Conservation (phyloP, 30 jellyfish, hydroid and myxozoan species). For the Aurelia sp. region DNA sequence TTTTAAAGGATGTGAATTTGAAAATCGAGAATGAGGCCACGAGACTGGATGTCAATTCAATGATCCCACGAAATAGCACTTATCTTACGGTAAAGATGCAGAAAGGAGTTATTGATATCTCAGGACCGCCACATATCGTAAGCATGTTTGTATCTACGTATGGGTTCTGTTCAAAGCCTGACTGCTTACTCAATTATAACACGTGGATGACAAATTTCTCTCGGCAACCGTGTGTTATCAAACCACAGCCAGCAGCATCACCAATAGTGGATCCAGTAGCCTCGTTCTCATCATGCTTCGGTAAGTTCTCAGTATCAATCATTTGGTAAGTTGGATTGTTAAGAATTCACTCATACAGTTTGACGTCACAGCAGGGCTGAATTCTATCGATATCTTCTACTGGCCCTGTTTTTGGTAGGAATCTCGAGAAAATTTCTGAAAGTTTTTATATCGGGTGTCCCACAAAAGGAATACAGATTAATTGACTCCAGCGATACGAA, state of each 20-base stretch:
- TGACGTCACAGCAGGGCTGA: no score
- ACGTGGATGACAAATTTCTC: slow-evolving; percentile 7
- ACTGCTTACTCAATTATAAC: slow-evolving; percentile 5
- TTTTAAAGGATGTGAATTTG: background rate
- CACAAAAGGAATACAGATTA: no score
- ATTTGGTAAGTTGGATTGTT: no score
- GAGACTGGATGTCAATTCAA: background rate
- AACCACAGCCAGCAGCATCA: no score
- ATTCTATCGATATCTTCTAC: no score
- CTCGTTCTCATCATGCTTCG: slow-evolving; percentile 37
- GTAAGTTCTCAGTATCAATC: background rate
- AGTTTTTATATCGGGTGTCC: no score
- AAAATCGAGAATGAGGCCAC: background rate
- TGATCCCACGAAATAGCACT: slow-evolving; percentile 7
- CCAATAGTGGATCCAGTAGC: background rate
- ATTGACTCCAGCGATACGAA: no score
- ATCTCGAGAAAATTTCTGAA: no score
- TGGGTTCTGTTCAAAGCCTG: slow-evolving; percentile 19
- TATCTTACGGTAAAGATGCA: background rate
- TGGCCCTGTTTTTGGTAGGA: no score
- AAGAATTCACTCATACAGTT: no score
- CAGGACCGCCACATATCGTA: background rate
- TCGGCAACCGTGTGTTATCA: background rate
- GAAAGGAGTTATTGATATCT: background rate
- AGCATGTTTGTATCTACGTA: slow-evolving; percentile 7